phyloP scores from a whole-genome alignment of 2,888 invertebrate species.

The Epistrophe grossulariae region DNA sequence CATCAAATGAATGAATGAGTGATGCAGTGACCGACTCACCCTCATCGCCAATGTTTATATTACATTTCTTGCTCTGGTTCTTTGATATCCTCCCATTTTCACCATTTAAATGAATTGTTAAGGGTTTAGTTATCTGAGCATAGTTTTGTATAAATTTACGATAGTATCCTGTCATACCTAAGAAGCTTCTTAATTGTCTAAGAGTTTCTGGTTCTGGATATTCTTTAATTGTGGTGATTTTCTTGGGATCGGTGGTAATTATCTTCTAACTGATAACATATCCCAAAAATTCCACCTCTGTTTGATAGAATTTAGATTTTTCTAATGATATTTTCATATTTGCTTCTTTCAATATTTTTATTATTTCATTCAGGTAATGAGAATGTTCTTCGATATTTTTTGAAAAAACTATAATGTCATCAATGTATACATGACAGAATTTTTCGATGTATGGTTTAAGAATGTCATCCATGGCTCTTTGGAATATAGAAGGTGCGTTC shows the following conservation, averaged over 20 bases:
- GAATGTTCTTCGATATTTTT: too few species aligned
- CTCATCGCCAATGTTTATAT: constrained; percentile 16
- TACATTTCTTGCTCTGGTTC: constrained; percentile 28
- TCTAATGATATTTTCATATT: too few species aligned
- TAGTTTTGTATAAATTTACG: constrained; percentile 50
- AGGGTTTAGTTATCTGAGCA: constrained; percentile 69
- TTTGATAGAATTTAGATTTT: too few species aligned
- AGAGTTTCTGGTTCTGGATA: constrained; percentile 69
- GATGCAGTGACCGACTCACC: too few species aligned
- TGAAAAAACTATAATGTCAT: too few species aligned
- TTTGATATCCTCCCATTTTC: constrained; percentile 56
- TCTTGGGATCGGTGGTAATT: constrained; percentile 68
- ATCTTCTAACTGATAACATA: constrained; percentile 52
- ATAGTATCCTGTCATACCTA: constrained; percentile 32
- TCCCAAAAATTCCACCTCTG: too few species aligned
- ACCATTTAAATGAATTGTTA: constrained; percentile 65
- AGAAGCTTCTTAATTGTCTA: constrained; percentile 71
- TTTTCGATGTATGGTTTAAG: constrained; percentile 63
- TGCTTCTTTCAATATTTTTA: too few species aligned
- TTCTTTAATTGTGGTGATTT: constrained; percentile 67
- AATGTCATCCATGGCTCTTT: constrained; percentile 56
- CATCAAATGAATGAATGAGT: too few species aligned
- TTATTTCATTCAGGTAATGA: too few species aligned
- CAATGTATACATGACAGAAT: constrained; percentile 74
- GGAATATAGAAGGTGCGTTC: constrained; percentile 54